Base-by-base conservation (phyloP, 1,140 invertebrate species). In the Aphidius ervi region DNA sequence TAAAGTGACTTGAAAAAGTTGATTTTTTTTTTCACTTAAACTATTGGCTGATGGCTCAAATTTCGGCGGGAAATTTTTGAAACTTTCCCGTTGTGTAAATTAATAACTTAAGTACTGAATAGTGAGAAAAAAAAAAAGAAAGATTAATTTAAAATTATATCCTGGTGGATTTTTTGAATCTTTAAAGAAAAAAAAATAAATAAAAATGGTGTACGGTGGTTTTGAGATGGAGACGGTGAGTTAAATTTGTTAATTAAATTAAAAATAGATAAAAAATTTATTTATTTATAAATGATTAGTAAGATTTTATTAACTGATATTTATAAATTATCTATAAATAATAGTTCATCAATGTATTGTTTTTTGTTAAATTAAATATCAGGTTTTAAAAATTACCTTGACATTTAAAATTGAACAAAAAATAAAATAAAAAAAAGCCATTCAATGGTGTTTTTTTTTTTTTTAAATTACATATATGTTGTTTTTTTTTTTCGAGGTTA, bases 201-300 rank as follows among this genome's bases (percentile, higher is more conserved):
- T 3, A 31, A 66, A 62, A 53, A 74, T 78, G 75, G 73, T 79
- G 45, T 76, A 77, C 64, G 71, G 69, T 52, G 63, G 59, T 57
- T 70, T 75, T 68, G 75, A 78, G 9, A 77, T 77, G 73, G 75
- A 78, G 67, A 72, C 75, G 68, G 77, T 78, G 56, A 78, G 74
- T 72, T 59, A 7, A 49, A 59, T 59, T 39, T 16, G 16, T 16
- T 16, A 16, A 16, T 16, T 16, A 1, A 16, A 16, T 16, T 16
- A 16, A 16, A 16, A 16, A 16, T 16, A 16, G 16, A 16, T 16
- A 16, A 16, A 16, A 16, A 16, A 16, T 16, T 16, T 16, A 16
- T 16, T 16, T 16, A 16, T 16, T 16, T 16, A 16, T 16, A 16
- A 16, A 16, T 16, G 16, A 16, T 16, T 16, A 16, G 16, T 1